These are phyloP conservation scores for Siphamia tubifer DNA, from an alignment of 2,113 vertebrate species.

Conservation along the genomic window DNA sequence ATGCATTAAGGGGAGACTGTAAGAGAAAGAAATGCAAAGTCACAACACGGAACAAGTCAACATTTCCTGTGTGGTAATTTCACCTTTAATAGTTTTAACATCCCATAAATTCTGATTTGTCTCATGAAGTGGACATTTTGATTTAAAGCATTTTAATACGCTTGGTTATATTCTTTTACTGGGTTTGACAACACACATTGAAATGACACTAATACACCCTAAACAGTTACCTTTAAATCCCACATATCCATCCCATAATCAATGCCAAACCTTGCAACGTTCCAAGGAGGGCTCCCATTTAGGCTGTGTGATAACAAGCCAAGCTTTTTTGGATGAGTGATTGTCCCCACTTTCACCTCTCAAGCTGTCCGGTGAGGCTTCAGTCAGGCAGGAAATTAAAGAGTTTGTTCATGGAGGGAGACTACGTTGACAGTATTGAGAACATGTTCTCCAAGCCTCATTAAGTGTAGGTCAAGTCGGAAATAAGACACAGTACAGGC, in stretches of 20 bases:
- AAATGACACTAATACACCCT: background rate
- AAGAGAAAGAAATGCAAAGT: slow-evolving; percentile 1
- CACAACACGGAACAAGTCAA: slow-evolving; percentile 20
- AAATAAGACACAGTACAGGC: background rate
- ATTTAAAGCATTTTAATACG: background rate
- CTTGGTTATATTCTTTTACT: background rate
- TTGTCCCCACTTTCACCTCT: slow-evolving; percentile 28
- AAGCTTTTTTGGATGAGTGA: background rate
- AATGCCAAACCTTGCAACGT: background rate
- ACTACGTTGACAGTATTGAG: slow-evolving; percentile 22
- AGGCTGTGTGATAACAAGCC: slow-evolving; percentile 15
- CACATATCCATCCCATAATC: background rate
- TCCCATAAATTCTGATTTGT: slow-evolving; percentile 20
- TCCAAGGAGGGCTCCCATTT: background rate
- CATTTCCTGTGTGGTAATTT: slow-evolving; percentile 27
- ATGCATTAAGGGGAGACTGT: slow-evolving; percentile 6
- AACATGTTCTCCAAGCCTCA: slow-evolving; percentile 6
- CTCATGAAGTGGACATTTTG: slow-evolving; percentile 3
- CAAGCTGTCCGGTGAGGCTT: slow-evolving; percentile 1
- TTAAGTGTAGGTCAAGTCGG: slow-evolving; percentile 53
- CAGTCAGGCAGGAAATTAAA: slow-evolving; percentile 42
- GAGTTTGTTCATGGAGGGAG: slow-evolving; percentile 42
- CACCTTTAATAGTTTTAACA: slow-evolving; percentile 19
- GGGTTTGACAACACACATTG: too few species aligned
- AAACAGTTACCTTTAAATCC: background rate